Base-by-base conservation (phyloP, 1,140 invertebrate genomes). In the Arctopsyche grandis region DNA sequence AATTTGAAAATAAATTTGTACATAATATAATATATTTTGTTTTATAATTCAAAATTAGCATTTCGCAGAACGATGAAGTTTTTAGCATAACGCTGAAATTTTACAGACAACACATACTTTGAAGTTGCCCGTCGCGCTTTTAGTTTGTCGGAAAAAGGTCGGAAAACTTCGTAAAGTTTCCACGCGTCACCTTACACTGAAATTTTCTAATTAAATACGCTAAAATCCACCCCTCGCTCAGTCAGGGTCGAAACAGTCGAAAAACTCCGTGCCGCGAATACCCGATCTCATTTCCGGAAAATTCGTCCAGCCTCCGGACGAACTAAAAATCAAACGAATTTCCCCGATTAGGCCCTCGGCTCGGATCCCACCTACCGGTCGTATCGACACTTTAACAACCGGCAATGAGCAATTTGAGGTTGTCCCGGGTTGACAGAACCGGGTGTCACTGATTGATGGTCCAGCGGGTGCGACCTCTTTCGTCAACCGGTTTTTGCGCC, bases 381-480 rank as follows among this genome's bases (percentile, higher is more conserved):
- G 48, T 29, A 26, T 66, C 63, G 58, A 12, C 63, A 26, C 9
- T 66, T 26, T 22, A 24, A 66, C 22, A 26, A 24, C 63, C 63
- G 63, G 24, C 21, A 26, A 66, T 26, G 63, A 66, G 63, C 63
- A 66, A 66, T 66, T 22, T 22, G 19, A 10, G 63, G 22, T 22
- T 24, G 63, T 66, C 24, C 22, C 63, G 9, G 56, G 21, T 60
- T 60, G 56, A 21, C n/a, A 21, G 14, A 16, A 21, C 14, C 56
- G 10, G 63, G 26, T 66, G 63, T 66, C 63, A 66, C 63, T 66
- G 63, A 66, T 66, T 66, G 63, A 66, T 66, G 63, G 63, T 66
- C 63, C 63, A 9, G 4, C 21, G 16, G 21, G 52, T 16, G 52
- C n/a, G 52, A 58, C 16, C 16, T 22, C 1, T 5, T 22, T 60